Evolutionary conservation across 2,113 vertebrate genomes (phyloP), one percentile per base, ranked within the genome.

Genomic region (Coryphaenoides rupestris): DNA sequence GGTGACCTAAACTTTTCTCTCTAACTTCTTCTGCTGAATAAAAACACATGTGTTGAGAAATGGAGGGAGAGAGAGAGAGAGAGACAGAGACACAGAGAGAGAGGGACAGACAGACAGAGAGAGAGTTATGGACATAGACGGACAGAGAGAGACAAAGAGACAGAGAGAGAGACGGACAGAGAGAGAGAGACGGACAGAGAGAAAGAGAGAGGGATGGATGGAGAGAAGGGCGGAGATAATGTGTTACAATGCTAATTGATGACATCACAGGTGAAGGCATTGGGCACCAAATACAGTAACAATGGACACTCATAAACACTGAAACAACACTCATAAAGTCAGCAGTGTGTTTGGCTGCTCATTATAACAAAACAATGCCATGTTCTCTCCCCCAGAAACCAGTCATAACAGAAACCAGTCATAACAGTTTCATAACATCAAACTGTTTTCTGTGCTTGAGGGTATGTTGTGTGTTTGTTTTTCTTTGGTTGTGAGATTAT

Each of bases 31-130:
- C 72, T 58, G 68, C 63, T 84, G 82, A 88, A 79, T 76, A 81
- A 75, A 86, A 88, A 79, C 84, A 88, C 79, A 85, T 88, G 86
- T 85, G 79, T n/a, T n/a, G n/a, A n/a, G n/a, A n/a, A n/a, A n/a
- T n/a, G n/a, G n/a, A 10, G 33, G 13, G 33, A 40, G 33, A 40
- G 10, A 40, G 24, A 26, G 24, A 26, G 24, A 26, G 24, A 26
- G 24, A 26, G 24, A 26, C 3, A 26, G 24, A 26, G 24, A 26
- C 3, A 26, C 3, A 26, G 24, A 26, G 24, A 26, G 24, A 26
- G 24, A 26, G 24, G 6, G 24, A 26, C 3, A 26, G 24, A 26
- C 3, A 26, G 24, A 26, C 3, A 26, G 24, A 26, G 24, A 26
- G 24, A 26, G 24, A 26, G 24, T 3, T 3, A 26, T 3, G 6